These are phyloP conservation scores for Ridgeia piscesae DNA, from an alignment of 1,140 invertebrate genomes.

Conservation along the genomic window DNA sequence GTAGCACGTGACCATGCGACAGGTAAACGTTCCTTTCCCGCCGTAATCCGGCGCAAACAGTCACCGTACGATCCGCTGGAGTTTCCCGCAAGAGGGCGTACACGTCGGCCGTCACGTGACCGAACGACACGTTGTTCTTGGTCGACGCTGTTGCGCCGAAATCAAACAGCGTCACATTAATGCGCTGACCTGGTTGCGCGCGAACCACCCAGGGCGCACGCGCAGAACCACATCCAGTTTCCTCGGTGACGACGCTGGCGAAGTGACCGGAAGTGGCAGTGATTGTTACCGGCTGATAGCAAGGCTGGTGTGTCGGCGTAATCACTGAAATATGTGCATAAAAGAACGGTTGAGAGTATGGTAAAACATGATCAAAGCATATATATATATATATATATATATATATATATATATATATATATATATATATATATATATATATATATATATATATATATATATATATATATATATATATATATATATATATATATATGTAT, in stretches of 20 bases:
- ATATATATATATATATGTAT: slow-evolving; percentile 14
- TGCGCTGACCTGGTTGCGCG: slow-evolving; percentile 11
- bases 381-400: no score
- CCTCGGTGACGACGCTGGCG: slow-evolving; percentile 21
- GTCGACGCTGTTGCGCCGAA: not conserved
- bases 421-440: no score
- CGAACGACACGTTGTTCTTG: slow-evolving; percentile 7
- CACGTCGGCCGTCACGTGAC: slow-evolving; percentile 15
- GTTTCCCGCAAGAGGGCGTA: slow-evolving; percentile 25
- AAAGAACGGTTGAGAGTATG: no score
- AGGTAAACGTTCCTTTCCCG: slow-evolving; percentile 21
- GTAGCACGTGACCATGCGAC: slow-evolving; percentile 11
- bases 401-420: no score
- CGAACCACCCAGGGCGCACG: slow-evolving; percentile 21
- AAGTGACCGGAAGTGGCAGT: slow-evolving; percentile 21
- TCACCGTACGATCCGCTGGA: not conserved
- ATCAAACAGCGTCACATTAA: slow-evolving; percentile 26
- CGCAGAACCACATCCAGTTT: slow-evolving; percentile 20
- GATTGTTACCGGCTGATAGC: not conserved
- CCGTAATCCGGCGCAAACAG: slow-evolving; percentile 19
- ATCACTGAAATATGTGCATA: not conserved
- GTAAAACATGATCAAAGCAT: no score
- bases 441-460: not conserved
- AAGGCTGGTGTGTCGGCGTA: not conserved
- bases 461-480: slow-evolving; percentile 18